phyloP scores from a whole-genome alignment of 2,888 invertebrate genomes.

The Julus scandinavius region DNA sequence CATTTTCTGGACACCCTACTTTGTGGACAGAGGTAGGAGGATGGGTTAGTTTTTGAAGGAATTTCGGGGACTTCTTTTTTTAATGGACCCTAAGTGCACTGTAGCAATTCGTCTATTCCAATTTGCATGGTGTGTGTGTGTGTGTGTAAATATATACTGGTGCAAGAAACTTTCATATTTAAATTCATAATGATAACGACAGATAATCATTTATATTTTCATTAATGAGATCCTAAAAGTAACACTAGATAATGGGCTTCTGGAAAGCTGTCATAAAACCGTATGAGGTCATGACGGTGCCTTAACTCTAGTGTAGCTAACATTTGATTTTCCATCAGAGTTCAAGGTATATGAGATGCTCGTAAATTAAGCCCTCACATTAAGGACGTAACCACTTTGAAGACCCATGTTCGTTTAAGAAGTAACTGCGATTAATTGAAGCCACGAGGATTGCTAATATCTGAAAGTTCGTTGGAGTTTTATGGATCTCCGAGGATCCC shows the following conservation, averaged over 20 bases:
- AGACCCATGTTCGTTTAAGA: slow-evolving; percentile 26
- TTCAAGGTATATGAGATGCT: neutral
- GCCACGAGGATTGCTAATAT: slow-evolving; percentile 42
- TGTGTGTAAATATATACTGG: neutral
- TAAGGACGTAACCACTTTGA: slow-evolving; percentile 22
- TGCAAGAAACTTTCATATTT: neutral
- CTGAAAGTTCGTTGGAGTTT: neutral
- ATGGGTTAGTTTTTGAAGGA: too few relatives aligned
- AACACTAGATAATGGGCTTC: neutral
- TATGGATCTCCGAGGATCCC: slow-evolving; percentile 13
- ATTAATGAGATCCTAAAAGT: neutral
- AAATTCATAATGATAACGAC: slow-evolving; percentile 4
- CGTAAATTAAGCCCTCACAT: neutral
- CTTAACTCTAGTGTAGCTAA: neutral
- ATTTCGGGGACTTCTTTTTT: too few relatives aligned
- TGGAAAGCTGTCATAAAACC: neutral
- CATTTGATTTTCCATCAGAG: slow-evolving; percentile 5
- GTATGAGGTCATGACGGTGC: neutral
- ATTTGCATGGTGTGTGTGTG: neutral
- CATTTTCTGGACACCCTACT: too few relatives aligned
- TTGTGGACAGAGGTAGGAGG: too few relatives aligned
- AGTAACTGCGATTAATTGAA: slow-evolving; percentile 34
- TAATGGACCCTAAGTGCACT: too few relatives aligned
- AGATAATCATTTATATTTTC: slow-evolving; percentile 36
- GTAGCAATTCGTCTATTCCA: too few relatives aligned